Conservation (phyloP, 2,797 vertebrate species). For the Ataeniobius toweri region DNA sequence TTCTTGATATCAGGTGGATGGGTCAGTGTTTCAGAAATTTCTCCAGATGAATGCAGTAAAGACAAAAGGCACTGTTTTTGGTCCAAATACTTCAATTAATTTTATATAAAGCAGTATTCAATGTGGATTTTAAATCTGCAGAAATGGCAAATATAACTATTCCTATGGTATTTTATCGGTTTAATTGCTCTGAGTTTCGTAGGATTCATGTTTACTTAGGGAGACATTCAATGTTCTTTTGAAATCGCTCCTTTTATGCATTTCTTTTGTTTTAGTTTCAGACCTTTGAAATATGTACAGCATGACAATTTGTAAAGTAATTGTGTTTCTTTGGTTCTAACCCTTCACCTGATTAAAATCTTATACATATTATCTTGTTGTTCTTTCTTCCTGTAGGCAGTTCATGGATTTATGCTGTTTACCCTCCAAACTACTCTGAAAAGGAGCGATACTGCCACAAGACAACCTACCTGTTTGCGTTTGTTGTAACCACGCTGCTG, state of each 20-base stretch:
- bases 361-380: constrained; percentile 12
- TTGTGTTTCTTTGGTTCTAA: not conserved
- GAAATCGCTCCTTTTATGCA: not conserved
- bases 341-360: not conserved
- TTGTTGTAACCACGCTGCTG: constrained; percentile 53
- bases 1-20: not conserved
- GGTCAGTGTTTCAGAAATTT: not conserved
- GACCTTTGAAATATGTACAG: not conserved
- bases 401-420: constrained; percentile 62
- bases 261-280: not conserved
- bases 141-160: not conserved
- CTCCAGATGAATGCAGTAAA: not conserved
- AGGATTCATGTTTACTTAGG: not conserved
- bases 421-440: constrained; percentile 57
- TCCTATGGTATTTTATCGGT: not conserved
- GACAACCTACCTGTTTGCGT: constrained; percentile 63
- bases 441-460: constrained; percentile 41
- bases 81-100: not conserved
- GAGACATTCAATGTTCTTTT: not conserved
- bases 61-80: not conserved
- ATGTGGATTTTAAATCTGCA: not conserved
- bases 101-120: not conserved
- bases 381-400: constrained; percentile 40
- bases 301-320: not conserved
- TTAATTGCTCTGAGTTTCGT: not conserved